Percentiles rank a stretch among this genome's conserved stretches.
Conservation (phyloP, 2,797 vertebrate genomes). For the Heliangelus exortis region DNA sequence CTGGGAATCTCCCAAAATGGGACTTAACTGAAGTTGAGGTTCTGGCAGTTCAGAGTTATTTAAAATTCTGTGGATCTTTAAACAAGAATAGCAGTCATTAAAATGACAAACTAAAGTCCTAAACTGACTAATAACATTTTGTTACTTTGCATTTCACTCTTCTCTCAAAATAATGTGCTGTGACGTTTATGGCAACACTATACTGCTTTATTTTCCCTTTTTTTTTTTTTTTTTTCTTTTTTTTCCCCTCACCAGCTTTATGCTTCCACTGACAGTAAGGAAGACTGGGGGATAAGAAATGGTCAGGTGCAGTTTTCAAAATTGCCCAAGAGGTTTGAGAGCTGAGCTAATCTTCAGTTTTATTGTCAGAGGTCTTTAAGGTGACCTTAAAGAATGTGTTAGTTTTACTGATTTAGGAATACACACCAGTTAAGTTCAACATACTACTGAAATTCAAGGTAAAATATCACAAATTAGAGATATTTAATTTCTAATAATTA, state of each 20-base stretch:
- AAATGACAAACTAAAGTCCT: conserved; percentile 31
- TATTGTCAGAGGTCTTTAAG: not conserved
- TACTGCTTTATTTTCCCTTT: not conserved
- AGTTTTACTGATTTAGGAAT: not conserved
- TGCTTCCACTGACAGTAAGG: not conserved
- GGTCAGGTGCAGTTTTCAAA: not conserved
- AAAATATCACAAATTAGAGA: not conserved
- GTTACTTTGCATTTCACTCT: not conserved
- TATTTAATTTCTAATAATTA: not conserved
- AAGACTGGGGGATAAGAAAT: not conserved
- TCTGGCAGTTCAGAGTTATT: not conserved
- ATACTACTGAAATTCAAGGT: not conserved
- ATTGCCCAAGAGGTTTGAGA: not conserved
- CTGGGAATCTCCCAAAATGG: not conserved
- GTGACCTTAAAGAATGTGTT: not conserved
- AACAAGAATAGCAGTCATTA: not conserved
- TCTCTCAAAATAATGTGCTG: not conserved
- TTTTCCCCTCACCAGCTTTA: not conserved
- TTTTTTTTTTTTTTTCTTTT: not conserved
- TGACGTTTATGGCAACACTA: not conserved
- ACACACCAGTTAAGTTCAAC: accelerated
- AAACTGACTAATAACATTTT: conserved; percentile 32
- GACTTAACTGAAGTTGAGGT: not conserved
- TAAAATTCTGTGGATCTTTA: not conserved
- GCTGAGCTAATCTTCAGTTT: not conserved